Conservation (phyloP, 2,113 vertebrate genomes). For the Chionis minor region DNA sequence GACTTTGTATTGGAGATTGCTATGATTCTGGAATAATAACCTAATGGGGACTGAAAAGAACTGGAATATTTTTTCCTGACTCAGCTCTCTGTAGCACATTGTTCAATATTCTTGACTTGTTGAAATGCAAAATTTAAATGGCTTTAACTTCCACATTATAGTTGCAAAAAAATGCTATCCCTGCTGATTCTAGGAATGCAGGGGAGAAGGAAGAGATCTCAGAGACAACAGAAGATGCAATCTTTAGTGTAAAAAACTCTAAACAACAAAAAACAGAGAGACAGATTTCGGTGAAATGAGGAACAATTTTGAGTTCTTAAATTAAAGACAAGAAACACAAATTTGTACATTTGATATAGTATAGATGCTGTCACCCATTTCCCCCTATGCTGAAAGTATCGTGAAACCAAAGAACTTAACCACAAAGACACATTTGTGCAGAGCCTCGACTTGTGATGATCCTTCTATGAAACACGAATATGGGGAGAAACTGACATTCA, state of each 20-base stretch:
- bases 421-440: not conserved
- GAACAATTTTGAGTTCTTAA: not conserved
- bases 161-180: not conserved
- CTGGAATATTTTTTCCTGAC: not conserved
- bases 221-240: not conserved
- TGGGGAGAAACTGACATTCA: not conserved
- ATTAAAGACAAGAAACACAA: constrained; percentile 22
- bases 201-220: not conserved
- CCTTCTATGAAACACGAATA: not conserved
- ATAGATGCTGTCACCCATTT: not conserved
- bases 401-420: not conserved
- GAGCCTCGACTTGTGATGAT: not conserved
- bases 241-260: not conserved
- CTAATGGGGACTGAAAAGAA: not conserved
- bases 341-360: not conserved
- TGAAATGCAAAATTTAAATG: constrained; percentile 16
- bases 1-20: not conserved
- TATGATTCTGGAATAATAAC: not conserved
- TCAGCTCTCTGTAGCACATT: not conserved
- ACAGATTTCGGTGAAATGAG: not conserved
- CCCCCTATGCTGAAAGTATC: not conserved
- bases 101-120: constrained; percentile 24
- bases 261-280: not conserved
- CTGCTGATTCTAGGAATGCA: not conserved
- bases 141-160: not conserved